These are phyloP conservation scores for Molossus alvarezi DNA, from an alignment of 2,797 vertebrate genomes.

Conservation along the genomic window DNA sequence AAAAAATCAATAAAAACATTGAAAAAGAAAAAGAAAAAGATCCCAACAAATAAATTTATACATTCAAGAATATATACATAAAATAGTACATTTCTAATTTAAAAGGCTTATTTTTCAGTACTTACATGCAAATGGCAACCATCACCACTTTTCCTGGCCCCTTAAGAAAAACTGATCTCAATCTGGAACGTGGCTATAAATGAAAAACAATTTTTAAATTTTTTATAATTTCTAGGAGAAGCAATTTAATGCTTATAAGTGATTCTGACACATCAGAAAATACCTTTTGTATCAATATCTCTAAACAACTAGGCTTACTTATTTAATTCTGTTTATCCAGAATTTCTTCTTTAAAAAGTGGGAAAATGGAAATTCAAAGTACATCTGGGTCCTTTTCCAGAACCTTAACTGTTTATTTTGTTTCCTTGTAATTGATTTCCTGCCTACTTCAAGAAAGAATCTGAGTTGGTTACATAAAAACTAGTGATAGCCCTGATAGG, in stretches of 20 bases:
- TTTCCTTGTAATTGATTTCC: slow-evolving; percentile 32
- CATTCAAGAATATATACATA: slow-evolving; percentile 31
- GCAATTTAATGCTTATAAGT: neutral
- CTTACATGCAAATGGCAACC: slow-evolving; percentile 99
- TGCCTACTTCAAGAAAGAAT: slow-evolving; percentile 12
- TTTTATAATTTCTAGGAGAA: neutral
- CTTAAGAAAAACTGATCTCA: slow-evolving; percentile 94
- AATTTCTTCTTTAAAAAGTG: slow-evolving; percentile 28
- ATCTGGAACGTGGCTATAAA: slow-evolving; percentile 95
- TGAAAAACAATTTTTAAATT: slow-evolving; percentile 42
- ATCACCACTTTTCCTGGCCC: slow-evolving; percentile 99
- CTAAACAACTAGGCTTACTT: neutral
- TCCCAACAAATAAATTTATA: slow-evolving; percentile 5
- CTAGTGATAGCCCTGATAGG: neutral
- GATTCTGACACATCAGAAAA: slow-evolving; percentile 16
- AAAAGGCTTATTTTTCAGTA: slow-evolving; percentile 76
- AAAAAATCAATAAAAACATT: no score
- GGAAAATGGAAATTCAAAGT: slow-evolving; percentile 13
- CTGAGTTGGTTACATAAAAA: slow-evolving; percentile 21
- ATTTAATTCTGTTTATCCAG: slow-evolving; percentile 46
- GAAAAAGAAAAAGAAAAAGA: no score
- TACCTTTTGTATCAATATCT: neutral
- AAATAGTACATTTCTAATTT: slow-evolving; percentile 47
- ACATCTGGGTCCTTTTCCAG: neutral
- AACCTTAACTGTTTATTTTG: slow-evolving; percentile 26